phyloP scores from a whole-genome alignment of 2,888 invertebrate genomes.

The Neelides folsomi region DNA sequence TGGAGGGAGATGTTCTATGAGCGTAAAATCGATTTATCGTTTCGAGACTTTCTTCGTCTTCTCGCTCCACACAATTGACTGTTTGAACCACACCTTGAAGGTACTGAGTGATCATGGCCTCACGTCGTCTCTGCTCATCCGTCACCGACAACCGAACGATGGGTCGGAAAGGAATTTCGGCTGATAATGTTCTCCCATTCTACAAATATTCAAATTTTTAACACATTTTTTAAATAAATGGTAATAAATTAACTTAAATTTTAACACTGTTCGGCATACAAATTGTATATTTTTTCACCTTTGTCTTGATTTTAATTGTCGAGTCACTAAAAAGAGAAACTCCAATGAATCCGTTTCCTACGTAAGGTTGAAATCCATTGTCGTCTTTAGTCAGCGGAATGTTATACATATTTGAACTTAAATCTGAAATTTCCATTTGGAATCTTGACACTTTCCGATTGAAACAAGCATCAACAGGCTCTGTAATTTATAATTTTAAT shows the following conservation, averaged over 20 bases:
- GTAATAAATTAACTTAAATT: background rate
- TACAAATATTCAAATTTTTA: conserved; percentile 5
- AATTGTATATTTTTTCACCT: conserved; percentile 11
- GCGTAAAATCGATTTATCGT: conserved; percentile 51
- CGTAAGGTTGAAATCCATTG: conserved; percentile 54
- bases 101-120: conserved; percentile 54
- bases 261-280: background rate
- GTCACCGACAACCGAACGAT: conserved; percentile 45
- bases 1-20: conserved; percentile 60
- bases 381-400: conserved; percentile 44
- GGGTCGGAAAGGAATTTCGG: conserved; percentile 55
- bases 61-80: conserved; percentile 27
- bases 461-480: conserved; percentile 50
- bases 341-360: conserved; percentile 62
- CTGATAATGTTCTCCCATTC: conserved; percentile 50
- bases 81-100: conserved; percentile 52
- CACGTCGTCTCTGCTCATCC: conserved; percentile 45
- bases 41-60: conserved; percentile 21
- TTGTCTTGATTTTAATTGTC: conserved; percentile 50
- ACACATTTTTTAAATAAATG: background rate
- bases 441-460: conserved; percentile 51
- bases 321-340: conserved; percentile 50
- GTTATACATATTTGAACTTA: conserved; percentile 55
- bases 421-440: conserved; percentile 48
- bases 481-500: conserved; percentile 33